phyloP scores from a whole-genome alignment of 1,140 invertebrate species.

The Odontomachus brunneus region DNA sequence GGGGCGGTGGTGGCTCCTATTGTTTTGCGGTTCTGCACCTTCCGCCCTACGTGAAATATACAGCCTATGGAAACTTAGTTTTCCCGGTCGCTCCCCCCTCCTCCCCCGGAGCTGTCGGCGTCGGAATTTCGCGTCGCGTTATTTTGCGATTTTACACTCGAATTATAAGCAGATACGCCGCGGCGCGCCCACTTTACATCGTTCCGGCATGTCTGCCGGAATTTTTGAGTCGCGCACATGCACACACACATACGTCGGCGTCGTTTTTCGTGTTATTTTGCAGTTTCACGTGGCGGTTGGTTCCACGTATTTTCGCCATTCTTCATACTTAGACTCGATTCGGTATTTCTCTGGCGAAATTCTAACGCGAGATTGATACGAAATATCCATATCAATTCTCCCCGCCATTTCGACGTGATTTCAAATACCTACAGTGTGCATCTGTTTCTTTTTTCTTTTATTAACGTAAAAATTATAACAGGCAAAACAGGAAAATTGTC shows the following conservation, averaged over 20 bases:
- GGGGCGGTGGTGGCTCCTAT: slow-evolving; percentile 15
- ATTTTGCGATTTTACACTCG: slow-evolving; percentile 60
- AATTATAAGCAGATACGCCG: slow-evolving; percentile 60
- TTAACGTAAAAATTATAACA: too few relatives aligned
- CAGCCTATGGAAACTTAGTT: slow-evolving; percentile 55
- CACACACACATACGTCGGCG: too few relatives aligned
- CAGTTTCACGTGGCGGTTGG: slow-evolving; percentile 7
- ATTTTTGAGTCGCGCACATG: slow-evolving; percentile 46
- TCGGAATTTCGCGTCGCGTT: slow-evolving; percentile 52
- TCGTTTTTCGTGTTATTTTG: slow-evolving; percentile 53
- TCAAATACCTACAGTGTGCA: neutral
- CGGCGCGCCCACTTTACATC: slow-evolving; percentile 25
- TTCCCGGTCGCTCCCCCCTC: neutral
- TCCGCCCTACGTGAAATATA: slow-evolving; percentile 29
- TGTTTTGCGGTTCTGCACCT: slow-evolving; percentile 46
- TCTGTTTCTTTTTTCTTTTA: neutral
- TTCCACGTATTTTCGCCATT: slow-evolving; percentile 39
- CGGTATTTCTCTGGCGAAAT: slow-evolving; percentile 26
- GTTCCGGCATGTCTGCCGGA: slow-evolving; percentile 28
- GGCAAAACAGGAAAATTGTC: too few relatives aligned
- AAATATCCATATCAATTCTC: neutral
- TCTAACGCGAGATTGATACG: slow-evolving; percentile 7
- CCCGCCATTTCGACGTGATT: neutral
- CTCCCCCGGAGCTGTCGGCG: slow-evolving; percentile 31
- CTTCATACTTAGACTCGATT: slow-evolving; percentile 40